These are phyloP conservation scores for Lochmaea capreae DNA, from an alignment of 2,888 invertebrate species.

Conservation along the genomic window DNA sequence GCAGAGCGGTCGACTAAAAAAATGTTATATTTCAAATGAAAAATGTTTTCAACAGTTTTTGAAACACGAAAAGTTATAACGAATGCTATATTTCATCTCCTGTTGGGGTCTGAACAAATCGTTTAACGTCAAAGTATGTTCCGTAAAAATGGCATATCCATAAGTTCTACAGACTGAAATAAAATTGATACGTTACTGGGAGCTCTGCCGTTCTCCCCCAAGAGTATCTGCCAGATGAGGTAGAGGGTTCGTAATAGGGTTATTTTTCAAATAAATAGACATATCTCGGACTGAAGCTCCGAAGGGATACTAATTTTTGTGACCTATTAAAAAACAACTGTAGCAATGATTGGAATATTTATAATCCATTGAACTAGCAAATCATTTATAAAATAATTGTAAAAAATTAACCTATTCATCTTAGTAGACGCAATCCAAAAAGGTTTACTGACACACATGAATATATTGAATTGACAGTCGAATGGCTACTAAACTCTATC, in stretches of 20 bases:
- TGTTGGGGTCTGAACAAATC: not conserved
- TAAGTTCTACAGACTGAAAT: not conserved
- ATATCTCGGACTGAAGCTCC: not conserved
- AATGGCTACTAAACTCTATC: too few relatives aligned
- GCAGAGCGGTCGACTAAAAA: not conserved
- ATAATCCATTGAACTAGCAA: not conserved
- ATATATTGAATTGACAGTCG: too few relatives aligned
- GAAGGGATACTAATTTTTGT: not conserved
- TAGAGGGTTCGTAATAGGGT: slow-evolving; percentile 1
- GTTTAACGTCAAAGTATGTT: not conserved
- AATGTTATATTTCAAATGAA: not conserved
- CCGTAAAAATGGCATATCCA: slow-evolving; percentile 2
- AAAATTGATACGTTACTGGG: not conserved
- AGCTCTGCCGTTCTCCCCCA: not conserved
- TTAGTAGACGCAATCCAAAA: too few relatives aligned
- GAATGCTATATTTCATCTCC: not conserved
- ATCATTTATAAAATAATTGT: not conserved
- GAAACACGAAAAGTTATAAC: not conserved
- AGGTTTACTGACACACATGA: too few relatives aligned
- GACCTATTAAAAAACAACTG: not conserved
- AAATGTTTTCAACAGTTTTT: not conserved
- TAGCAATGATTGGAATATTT: not conserved
- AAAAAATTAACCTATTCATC: not conserved
- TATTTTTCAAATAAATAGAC: slow-evolving; percentile 1
- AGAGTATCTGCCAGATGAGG: not conserved